Evolutionary conservation across 2,797 vertebrate species (phyloP).

Genomic region (Pogonophryne albipinna): DNA sequence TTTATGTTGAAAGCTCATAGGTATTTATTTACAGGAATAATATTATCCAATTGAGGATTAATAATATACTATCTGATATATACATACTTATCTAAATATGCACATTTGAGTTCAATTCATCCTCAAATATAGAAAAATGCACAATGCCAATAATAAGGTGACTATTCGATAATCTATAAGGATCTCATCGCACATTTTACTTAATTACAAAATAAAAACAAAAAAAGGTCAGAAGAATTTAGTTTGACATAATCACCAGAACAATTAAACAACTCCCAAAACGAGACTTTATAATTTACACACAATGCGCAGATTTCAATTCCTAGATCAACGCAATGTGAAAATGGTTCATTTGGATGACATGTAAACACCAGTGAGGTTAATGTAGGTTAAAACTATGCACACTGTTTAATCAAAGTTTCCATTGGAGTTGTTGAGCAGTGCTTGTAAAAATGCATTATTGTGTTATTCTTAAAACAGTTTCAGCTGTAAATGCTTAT

Average conservation of each 20-base stretch:
- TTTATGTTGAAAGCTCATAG: conserved; percentile 87
- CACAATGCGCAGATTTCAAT: conserved; percentile 22
- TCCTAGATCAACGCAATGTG: conserved; percentile 26
- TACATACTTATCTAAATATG: conserved; percentile 88
- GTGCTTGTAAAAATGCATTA: conserved; percentile 31
- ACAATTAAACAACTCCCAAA: conserved; percentile 7
- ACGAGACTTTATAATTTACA: conserved; percentile 8
- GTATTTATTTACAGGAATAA: conserved; percentile 93
- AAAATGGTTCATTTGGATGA: conserved; percentile 19
- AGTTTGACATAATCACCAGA: conserved; percentile 29
- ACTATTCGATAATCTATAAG: conserved; percentile 36
- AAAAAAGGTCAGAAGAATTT: neutral
- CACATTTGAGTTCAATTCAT: conserved; percentile 41
- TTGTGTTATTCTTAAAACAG: conserved; percentile 3
- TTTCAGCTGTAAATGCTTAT: conserved; percentile 39
- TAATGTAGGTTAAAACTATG: conserved; percentile 15
- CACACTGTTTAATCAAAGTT: conserved; percentile 17
- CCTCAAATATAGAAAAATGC: conserved; percentile 35
- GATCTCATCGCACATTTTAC: conserved; percentile 1
- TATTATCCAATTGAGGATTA: conserved; percentile 83
- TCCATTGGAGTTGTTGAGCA: conserved; percentile 27
- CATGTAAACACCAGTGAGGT: conserved; percentile 50
- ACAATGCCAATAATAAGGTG: conserved; percentile 45
- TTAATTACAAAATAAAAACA: conserved; percentile 26
- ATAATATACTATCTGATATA: conserved; percentile 85